These are phyloP conservation scores for Copsychus sechellarum DNA, from an alignment of 2,113 vertebrate species.

Conservation along the genomic window DNA sequence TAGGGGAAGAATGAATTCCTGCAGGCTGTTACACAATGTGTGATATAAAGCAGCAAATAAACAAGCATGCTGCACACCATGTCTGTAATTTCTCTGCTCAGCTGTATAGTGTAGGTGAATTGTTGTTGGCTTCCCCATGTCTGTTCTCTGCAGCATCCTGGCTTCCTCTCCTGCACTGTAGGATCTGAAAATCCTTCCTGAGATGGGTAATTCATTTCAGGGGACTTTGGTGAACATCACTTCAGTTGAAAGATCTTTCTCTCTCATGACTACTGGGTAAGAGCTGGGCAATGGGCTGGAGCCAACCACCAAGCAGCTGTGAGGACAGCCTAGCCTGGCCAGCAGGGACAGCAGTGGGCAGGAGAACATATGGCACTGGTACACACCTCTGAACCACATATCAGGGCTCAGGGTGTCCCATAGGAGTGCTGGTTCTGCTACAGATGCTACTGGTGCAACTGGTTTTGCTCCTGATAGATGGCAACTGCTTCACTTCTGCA, in stretches of 20 bases:
- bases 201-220: background rate
- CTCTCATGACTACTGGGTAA: background rate
- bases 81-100: background rate
- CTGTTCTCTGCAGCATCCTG: background rate
- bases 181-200: background rate
- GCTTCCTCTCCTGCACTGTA: background rate
- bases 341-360: background rate
- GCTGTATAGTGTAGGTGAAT: background rate
- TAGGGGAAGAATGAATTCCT: background rate
- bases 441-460: background rate
- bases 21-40: background rate
- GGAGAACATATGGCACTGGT: background rate
- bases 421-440: background rate
- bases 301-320: background rate
- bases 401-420: background rate
- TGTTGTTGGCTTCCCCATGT: background rate
- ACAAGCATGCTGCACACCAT: background rate
- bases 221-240: background rate
- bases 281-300: background rate
- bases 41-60: conserved; percentile 22
- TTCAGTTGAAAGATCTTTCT: background rate
- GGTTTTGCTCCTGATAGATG: background rate
- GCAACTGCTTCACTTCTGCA: background rate
- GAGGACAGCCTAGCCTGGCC: background rate
- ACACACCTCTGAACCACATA: background rate